Conservation (phyloP, 2,113 vertebrate genomes). For the Ginglymostoma cirratum region DNA sequence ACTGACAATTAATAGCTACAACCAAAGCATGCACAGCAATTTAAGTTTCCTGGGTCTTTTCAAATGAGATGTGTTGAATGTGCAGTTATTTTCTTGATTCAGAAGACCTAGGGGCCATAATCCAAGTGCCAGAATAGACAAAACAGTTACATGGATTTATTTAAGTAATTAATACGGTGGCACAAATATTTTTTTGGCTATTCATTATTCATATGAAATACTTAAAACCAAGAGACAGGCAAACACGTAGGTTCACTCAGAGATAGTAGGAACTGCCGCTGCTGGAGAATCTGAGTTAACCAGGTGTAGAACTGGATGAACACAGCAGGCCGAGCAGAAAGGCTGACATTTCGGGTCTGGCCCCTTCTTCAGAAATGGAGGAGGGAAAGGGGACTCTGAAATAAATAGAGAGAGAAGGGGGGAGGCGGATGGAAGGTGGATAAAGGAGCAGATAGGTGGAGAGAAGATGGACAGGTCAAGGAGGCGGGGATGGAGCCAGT, state of each 20-base stretch:
- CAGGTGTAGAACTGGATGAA: no score
- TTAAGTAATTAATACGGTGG: neutral
- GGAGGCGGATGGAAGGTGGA: no score
- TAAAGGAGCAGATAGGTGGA: no score
- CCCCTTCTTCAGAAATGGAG: no score
- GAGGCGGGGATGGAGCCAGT: no score
- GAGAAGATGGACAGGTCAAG: no score
- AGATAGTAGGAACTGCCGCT: no score
- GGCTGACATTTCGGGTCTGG: no score
- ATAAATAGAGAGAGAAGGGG: no score
- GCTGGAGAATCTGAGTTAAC: no score
- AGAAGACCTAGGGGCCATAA: neutral
- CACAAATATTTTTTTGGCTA: neutral
- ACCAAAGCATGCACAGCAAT: neutral
- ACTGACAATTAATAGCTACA: neutral
- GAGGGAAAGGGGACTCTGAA: no score
- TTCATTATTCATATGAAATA: neutral
- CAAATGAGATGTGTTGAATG: neutral
- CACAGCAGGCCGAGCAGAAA: no score
- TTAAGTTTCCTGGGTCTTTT: neutral
- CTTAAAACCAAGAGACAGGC: neutral
- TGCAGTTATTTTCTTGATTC: neutral
- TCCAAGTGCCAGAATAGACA: neutral
- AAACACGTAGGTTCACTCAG: neutral
- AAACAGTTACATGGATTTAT: neutral